Evolutionary conservation across 2,888 invertebrate species (phyloP), one percentile per base, ranked within the genome.

Genomic region (Sminthurinus aureus): DNA sequence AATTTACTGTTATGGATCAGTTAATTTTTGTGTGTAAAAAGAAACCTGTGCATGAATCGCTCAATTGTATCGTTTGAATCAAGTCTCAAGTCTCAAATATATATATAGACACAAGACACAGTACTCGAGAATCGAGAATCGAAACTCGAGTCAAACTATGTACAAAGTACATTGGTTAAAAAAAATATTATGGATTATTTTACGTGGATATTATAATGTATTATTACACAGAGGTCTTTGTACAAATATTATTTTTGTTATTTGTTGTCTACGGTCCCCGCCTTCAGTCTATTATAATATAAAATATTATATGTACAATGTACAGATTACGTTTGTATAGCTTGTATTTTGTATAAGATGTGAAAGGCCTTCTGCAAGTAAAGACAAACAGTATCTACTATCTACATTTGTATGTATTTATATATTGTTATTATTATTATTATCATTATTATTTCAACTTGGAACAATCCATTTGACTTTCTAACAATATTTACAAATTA

Each of bases 401-500:
- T n/a, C n/a, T n/a, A n/a, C n/a, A n/a, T n/a, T n/a, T 58, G 13
- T 58, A 9, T 58, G 58, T 58, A 9, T 58, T 6, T 58, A 2
- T 58, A 18, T 18, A 58, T 4, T 18, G 9, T 58, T 13, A 58
- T 58, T n/a, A n/a, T n/a, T n/a, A n/a, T 3, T 15, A 58, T 58
- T 13, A 58, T 15, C 9, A 58, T 18, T 22, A 69, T 69, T 69
- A 69, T 69, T 69, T 69, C 69, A 69, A 69, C 69, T 69, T 69
- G 69, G 69, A 69, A 69, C n/a, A 69, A 22, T 22, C n/a, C 69
- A 69, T 69, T 69, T 69, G 69, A 20, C 69, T 69, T 69, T 69
- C 69, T 69, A 69, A 69, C n/a, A 64, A 15, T 3, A 64, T 15
- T 64, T 64, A n/a, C n/a, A 69, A 69, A n/a, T 22, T 22, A 69